Base-by-base conservation (phyloP, 2,888 invertebrate genomes). In the Leptopterna dolabrata region DNA sequence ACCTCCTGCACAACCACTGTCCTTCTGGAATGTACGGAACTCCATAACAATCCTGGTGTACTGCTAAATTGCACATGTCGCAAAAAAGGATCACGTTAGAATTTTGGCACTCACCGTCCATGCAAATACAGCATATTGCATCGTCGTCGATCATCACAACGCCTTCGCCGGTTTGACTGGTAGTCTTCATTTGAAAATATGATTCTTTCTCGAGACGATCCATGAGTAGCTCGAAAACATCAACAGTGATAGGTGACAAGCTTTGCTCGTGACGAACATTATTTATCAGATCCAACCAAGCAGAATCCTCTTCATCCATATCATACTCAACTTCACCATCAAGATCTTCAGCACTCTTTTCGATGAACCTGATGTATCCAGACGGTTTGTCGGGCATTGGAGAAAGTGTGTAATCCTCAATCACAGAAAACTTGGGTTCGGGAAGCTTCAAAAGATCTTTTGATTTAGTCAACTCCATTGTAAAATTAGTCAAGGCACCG, bases 41-140 rank as follows among this genome's bases (percentile, higher is more conserved):
- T 83, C 99, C 99, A 92, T 99, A 99, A 91, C 99, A 99, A 92
- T 99, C 98, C 93, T 99, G 99, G 92, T 99, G 99, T 16, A 99
- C 99, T 36, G 99, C 98, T 89, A 99, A 93, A 92, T 99, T 99
- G 92, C 99, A 99, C 98, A 99, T 98, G 93, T 99, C 99, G 93
- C 99, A 99, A 93, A 99, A 99, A 82, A 99, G 93, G 90, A 99
- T 99, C 76, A 98, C 99, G 92, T 99, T 99, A 83, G 97, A 97
- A 92, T 99, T 99, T 92, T 99, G 97, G 92, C 99, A 99, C 92
- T 99, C 99, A 0, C 99, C 99, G 91, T 99, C 99, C 95, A 97
- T 96, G 91, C 99, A 99, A 90, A 99, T 99, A 91, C 98, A 98
- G 91, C 99, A 99, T 0, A 99, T 98, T 0, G 99, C 99, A 92